Conservation (phyloP, 2,113 vertebrate genomes). For the Ctenomys sociabilis region DNA sequence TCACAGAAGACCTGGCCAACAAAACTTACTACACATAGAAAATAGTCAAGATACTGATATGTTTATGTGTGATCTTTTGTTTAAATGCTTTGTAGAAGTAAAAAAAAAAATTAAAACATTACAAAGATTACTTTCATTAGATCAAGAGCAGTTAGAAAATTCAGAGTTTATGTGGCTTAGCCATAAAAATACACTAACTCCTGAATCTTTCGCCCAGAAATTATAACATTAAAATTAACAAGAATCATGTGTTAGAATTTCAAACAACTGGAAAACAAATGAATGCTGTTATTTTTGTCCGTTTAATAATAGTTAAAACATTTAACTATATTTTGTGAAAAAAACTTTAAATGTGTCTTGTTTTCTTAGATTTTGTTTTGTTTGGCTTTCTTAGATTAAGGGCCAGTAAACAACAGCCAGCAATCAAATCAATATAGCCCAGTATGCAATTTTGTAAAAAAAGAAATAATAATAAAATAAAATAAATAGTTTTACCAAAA, state of each 20-base stretch:
- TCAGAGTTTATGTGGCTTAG: neutral
- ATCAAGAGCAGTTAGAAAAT: constrained; percentile 9
- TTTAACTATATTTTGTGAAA: neutral
- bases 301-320: constrained; percentile 24
- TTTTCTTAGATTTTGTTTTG: constrained; percentile 20
- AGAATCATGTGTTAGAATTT: neutral
- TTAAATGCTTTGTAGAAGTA: neutral
- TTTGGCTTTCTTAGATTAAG: neutral
- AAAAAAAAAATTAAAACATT: neutral
- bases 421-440: neutral
- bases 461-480: neutral
- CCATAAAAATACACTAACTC: neutral
- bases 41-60: neutral
- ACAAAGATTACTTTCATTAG: constrained; percentile 26
- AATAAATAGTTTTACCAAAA: neutral
- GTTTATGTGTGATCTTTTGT: neutral
- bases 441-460: neutral
- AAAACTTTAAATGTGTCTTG: neutral
- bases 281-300: neutral
- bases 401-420: neutral
- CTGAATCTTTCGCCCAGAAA: neutral
- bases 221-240: neutral
- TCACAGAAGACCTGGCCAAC: neutral
- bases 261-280: neutral
- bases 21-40: neutral